Evolutionary conservation across 2,113 vertebrate species (phyloP).

Genomic region (Herpetotheres cachinnans): DNA sequence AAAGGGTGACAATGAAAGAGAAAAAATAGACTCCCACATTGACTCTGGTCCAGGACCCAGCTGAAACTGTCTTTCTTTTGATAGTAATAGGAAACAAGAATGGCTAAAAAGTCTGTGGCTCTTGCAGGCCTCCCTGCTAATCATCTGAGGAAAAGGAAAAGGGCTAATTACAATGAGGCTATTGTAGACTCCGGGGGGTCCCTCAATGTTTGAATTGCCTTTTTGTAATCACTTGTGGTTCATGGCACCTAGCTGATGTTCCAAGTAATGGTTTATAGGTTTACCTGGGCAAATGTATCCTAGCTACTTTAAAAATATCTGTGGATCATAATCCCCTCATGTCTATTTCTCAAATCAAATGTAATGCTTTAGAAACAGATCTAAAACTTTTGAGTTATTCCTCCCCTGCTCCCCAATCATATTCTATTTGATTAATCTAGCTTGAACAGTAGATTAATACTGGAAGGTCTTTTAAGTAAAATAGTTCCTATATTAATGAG

Average conservation of each 20-base stretch:
- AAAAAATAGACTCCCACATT: not conserved
- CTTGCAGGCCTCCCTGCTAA: not conserved
- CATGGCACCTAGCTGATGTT: not conserved
- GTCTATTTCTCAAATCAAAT: not conserved
- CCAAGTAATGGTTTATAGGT: not conserved
- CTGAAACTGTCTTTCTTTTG: not conserved
- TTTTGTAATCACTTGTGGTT: not conserved
- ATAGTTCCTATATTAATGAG: slow-evolving; percentile 68
- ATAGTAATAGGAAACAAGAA: not conserved
- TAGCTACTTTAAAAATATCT: slow-evolving; percentile 18
- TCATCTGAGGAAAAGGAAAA: not conserved
- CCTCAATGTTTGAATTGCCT: not conserved
- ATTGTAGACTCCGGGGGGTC: not conserved
- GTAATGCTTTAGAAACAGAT: not conserved
- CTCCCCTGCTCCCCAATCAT: not conserved
- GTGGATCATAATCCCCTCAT: not conserved
- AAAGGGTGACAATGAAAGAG: not conserved
- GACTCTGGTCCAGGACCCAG: not conserved
- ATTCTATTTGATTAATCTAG: slow-evolving; percentile 68
- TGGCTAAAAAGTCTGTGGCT: not conserved
- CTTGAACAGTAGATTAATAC: slow-evolving; percentile 67
- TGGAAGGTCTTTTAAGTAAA: slow-evolving; percentile 63
- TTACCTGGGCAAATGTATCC: slow-evolving; percentile 33
- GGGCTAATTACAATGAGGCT: not conserved
- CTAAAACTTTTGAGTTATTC: slow-evolving; percentile 23